These are phyloP conservation scores for Triplophysa tibetana DNA, from an alignment of 2,113 vertebrate species.

Conservation along the genomic window DNA sequence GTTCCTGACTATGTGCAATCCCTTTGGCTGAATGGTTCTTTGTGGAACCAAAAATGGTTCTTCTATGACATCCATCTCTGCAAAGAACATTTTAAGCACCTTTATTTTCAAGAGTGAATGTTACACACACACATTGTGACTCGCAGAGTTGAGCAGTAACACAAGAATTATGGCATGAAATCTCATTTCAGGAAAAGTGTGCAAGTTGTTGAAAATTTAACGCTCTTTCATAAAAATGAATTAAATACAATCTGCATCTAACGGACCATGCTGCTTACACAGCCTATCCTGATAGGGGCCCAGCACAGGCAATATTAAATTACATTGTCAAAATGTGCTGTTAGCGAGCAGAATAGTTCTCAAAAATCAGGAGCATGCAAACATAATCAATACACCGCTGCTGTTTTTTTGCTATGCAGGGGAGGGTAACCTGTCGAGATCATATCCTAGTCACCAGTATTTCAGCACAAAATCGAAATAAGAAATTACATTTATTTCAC, in stretches of 20 bases:
- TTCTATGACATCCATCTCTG: no score
- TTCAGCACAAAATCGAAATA: background rate
- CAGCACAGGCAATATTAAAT: slow-evolving; percentile 25
- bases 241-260: slow-evolving; percentile 42
- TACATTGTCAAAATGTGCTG: slow-evolving; percentile 45
- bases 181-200: slow-evolving; percentile 25
- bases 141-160: background rate
- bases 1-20: no score
- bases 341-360: slow-evolving; percentile 42
- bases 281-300: background rate
- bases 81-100: no score
- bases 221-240: slow-evolving; percentile 37
- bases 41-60: no score
- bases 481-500: background rate
- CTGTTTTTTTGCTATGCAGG: slow-evolving; percentile 13
- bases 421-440: background rate
- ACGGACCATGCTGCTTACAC: slow-evolving; percentile 21
- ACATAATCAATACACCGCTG: slow-evolving; percentile 15
- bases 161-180: slow-evolving; percentile 13
- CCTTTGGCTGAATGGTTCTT: no score
- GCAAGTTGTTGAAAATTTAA: slow-evolving; percentile 9
- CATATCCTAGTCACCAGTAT: background rate
- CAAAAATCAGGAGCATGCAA: slow-evolving; percentile 39
- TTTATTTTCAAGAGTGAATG: background rate
- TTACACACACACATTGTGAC: background rate